Conservation (phyloP, 2,797 vertebrate species). For the Sparus aurata region DNA sequence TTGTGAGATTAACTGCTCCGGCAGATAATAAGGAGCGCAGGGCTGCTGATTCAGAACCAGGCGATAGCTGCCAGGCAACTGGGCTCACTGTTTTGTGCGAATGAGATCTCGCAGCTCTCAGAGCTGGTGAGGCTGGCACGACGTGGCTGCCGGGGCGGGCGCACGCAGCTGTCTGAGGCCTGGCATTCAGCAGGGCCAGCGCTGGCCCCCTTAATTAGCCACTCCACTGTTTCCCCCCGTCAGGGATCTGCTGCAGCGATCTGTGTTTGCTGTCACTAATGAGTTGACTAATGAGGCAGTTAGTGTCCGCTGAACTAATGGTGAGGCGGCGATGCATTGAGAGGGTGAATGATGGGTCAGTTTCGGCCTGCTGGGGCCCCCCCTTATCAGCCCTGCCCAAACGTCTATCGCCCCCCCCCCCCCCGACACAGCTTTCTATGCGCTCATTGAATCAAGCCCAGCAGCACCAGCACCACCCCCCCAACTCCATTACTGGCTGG, state of each 20-base stretch:
- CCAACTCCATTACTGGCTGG: slow-evolving; percentile 68
- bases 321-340: slow-evolving; percentile 77
- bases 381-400: slow-evolving; percentile 75
- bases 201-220: slow-evolving; percentile 90
- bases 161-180: slow-evolving; percentile 86
- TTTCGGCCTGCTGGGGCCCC: slow-evolving; percentile 55
- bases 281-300: slow-evolving; percentile 96
- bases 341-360: slow-evolving; percentile 76
- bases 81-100: slow-evolving; percentile 6
- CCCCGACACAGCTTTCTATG: slow-evolving; percentile 44
- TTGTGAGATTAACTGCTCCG: slow-evolving; percentile 62
- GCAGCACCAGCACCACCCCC: slow-evolving; percentile 22
- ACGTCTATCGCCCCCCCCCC: slow-evolving; percentile 31
- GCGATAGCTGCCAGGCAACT: slow-evolving; percentile 83
- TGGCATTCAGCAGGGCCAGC: slow-evolving; percentile 82
- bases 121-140: slow-evolving; percentile 34
- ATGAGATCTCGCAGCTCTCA: slow-evolving; percentile 20
- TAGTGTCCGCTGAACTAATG: slow-evolving; percentile 91
- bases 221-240: slow-evolving; percentile 87
- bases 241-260: slow-evolving; percentile 89
- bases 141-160: slow-evolving; percentile 33
- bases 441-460: slow-evolving; percentile 47
- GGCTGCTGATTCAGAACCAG: slow-evolving; percentile 60
- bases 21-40: slow-evolving; percentile 63
- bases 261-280: slow-evolving; percentile 92